Evolutionary conservation across 2,888 invertebrate species (phyloP).

Genomic region (Clitarchus hookeri): DNA sequence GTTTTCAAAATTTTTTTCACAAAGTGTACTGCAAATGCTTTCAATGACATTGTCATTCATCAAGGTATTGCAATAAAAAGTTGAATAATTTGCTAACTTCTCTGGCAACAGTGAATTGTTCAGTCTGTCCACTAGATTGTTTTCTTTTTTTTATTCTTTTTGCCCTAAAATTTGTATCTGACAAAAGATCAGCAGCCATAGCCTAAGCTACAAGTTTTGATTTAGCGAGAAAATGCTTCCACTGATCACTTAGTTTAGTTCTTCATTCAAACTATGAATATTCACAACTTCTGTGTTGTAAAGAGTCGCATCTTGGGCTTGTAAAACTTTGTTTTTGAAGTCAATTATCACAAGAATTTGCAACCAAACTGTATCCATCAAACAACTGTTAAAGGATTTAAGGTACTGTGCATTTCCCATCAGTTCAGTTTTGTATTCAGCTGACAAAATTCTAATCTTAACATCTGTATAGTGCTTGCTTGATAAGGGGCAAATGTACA

Average conservation of each 20-base stretch:
- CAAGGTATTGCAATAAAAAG: too few relatives aligned
- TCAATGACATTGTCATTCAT: too few relatives aligned
- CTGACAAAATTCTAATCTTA: background rate
- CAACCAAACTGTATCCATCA: constrained; percentile 19
- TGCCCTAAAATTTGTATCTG: background rate
- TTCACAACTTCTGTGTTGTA: background rate
- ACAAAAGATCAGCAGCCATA: background rate
- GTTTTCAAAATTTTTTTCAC: too few relatives aligned
- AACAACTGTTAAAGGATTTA: background rate
- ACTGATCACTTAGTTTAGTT: background rate
- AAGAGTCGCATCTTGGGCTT: background rate
- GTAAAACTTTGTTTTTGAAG: background rate
- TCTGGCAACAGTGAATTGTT: too few relatives aligned
- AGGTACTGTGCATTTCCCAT: background rate
- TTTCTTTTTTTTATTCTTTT: too few relatives aligned
- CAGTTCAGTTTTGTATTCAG: too few relatives aligned
- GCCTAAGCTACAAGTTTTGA: background rate
- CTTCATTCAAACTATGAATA: background rate
- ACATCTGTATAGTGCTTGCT: background rate
- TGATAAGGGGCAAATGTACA: background rate
- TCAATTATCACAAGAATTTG: background rate
- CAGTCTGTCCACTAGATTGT: too few relatives aligned
- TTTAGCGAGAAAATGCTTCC: background rate
- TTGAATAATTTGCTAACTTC: too few relatives aligned
- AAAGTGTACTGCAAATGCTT: too few relatives aligned